Evolutionary conservation across 2,888 invertebrate species (phyloP).

Genomic region (Sinelater perroti): DNA sequence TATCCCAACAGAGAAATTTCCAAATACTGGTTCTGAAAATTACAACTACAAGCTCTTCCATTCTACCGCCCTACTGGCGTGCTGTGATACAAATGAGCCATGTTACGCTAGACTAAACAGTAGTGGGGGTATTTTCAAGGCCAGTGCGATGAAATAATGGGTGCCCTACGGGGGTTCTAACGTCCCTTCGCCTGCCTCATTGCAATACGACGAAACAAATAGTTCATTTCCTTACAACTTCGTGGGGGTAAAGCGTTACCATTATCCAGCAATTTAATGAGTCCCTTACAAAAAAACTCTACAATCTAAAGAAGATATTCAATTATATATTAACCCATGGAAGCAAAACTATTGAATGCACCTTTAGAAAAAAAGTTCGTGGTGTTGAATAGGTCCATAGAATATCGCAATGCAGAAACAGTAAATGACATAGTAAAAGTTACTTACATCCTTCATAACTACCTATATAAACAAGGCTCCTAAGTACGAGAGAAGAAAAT

Average conservation of each 20-base stretch:
- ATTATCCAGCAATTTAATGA: conserved; percentile 42
- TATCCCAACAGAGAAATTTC: conserved; percentile 43
- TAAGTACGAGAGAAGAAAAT: conserved; percentile 1
- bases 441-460: conserved; percentile 41
- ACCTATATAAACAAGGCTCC: conserved; percentile 4
- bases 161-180: conserved; percentile 22
- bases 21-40: conserved; percentile 42
- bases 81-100: conserved; percentile 46
- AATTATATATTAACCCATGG: conserved; percentile 42
- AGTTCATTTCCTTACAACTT: conserved; percentile 39
- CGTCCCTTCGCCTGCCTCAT: conserved; percentile 31
- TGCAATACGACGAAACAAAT: conserved; percentile 28
- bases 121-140: conserved; percentile 33
- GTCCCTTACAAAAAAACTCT: conserved; percentile 44
- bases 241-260: conserved; percentile 45
- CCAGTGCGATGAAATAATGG: conserved; percentile 41
- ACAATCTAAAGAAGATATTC: conserved; percentile 35
- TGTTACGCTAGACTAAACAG: conserved; percentile 30
- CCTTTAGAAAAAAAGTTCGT: conserved; percentile 43
- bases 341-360: too few relatives aligned
- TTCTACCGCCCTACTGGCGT: conserved; percentile 45
- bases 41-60: conserved; percentile 45
- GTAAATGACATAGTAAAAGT: conserved; percentile 38
- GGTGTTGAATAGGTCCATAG: conserved; percentile 38
- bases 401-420: conserved; percentile 32